phyloP scores from a whole-genome alignment of 2,797 vertebrate species.

The Acestrorhynchus altus region DNA sequence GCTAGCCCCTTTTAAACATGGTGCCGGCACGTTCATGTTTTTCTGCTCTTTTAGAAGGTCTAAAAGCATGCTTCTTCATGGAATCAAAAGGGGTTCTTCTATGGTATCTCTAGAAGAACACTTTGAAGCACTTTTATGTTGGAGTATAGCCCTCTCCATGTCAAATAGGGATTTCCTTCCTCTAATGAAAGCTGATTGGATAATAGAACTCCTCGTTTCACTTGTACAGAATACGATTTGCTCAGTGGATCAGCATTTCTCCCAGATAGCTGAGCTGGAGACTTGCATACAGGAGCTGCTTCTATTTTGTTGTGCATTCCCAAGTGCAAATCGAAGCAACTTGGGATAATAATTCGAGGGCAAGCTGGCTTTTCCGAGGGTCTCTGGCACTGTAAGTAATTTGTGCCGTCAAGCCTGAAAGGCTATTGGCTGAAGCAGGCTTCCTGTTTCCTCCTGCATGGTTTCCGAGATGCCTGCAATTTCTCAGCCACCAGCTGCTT shows the following conservation, averaged over 20 bases:
- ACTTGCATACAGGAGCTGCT: background rate
- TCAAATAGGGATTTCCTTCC: background rate
- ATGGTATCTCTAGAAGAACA: too few species aligned
- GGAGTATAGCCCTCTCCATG: background rate
- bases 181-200: constrained; percentile 1
- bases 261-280: background rate
- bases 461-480: constrained; percentile 5
- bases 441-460: constrained; percentile 32
- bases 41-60: too few species aligned
- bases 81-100: too few species aligned
- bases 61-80: too few species aligned
- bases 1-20: too few species aligned
- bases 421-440: constrained; percentile 30
- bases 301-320: constrained; percentile 8
- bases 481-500: background rate
- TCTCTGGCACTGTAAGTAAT: background rate
- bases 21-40: too few species aligned
- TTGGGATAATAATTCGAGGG: constrained; percentile 33
- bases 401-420: constrained; percentile 23
- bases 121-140: too few species aligned
- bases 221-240: constrained; percentile 9
- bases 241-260: background rate
- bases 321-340: constrained; percentile 24
- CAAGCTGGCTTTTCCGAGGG: constrained; percentile 12
- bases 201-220: background rate